Evolutionary conservation across 1,140 invertebrate genomes (phyloP).

Genomic region (Panagrolaimus sp.): DNA sequence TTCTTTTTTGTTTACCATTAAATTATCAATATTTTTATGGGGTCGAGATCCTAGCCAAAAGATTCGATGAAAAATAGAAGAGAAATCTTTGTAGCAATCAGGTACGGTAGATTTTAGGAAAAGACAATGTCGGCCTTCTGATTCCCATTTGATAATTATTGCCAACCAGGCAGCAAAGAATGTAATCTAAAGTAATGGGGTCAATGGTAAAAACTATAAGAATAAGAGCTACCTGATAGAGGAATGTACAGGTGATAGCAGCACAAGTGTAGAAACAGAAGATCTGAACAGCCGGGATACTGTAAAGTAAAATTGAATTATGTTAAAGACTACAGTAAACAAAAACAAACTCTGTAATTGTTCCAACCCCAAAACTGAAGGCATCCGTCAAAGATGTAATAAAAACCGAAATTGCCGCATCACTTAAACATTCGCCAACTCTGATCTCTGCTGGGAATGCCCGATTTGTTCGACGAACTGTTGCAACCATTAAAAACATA

Average conservation of each 20-base stretch:
- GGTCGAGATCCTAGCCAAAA: conserved; percentile 49
- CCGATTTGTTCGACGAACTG: conserved; percentile 53
- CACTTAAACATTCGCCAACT: conserved; percentile 60
- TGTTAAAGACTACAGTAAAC: conserved; percentile 80
- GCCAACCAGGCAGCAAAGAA: conserved; percentile 53
- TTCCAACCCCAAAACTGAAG: conserved; percentile 62
- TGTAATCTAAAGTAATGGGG: conserved; percentile 41
- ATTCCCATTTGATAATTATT: conserved; percentile 49
- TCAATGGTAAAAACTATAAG: conserved; percentile 70
- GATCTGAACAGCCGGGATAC: conserved; percentile 70
- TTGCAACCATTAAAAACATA: conserved; percentile 65
- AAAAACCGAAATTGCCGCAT: conserved; percentile 63
- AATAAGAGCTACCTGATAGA: conserved; percentile 76
- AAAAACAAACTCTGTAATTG: conserved; percentile 61
- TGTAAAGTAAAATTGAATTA: conserved; percentile 6
- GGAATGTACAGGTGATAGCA: conserved; percentile 83
- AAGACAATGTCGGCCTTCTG: conserved; percentile 49
- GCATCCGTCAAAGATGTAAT: conserved; percentile 63
- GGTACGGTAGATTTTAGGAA: conserved; percentile 42
- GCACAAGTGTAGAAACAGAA: conserved; percentile 93
- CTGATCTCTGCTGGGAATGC: conserved; percentile 35
- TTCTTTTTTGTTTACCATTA: conserved; percentile 38
- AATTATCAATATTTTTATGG: conserved; percentile 42
- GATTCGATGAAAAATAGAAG: conserved; percentile 28
- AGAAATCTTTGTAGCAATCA: conserved; percentile 22